phyloP scores from a whole-genome alignment of 1,140 invertebrate species.

The Lamellibrachia luymesi region DNA sequence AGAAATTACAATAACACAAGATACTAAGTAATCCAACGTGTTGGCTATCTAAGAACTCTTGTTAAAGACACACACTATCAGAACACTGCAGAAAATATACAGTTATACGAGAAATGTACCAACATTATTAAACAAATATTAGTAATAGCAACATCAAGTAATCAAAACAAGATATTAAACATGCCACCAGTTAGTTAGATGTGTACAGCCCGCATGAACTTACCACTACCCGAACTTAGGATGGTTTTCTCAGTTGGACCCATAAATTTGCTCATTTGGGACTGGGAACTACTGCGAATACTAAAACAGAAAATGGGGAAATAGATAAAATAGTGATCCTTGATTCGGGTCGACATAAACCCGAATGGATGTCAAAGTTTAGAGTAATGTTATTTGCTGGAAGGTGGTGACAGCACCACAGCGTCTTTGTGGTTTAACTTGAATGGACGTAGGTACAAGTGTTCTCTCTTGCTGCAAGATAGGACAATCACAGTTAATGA shows the following conservation, averaged over 20 bases:
- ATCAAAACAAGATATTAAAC: not conserved
- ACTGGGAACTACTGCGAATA: not conserved
- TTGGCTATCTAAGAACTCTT: no score
- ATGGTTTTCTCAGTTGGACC: not conserved
- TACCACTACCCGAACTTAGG: not conserved
- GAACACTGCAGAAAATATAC: no score
- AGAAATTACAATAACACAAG: not conserved
- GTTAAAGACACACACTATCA: no score
- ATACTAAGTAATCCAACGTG: not conserved
- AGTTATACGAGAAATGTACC: no score
- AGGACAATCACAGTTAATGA: no score
- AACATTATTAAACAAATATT: no score
- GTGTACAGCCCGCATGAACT: not conserved
- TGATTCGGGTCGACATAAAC: not conserved
- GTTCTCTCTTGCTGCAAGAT: no score
- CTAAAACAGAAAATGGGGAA: not conserved
- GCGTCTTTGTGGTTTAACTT: not conserved
- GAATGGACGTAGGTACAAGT: not conserved
- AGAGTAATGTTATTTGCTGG: not conserved
- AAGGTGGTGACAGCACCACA: not conserved
- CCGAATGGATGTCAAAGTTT: not conserved
- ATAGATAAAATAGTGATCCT: not conserved
- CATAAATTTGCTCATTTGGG: conserved; percentile 1
- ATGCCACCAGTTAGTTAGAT: not conserved
- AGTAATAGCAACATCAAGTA: no score